Conservation (phyloP, 2,113 vertebrate genomes). For the Chlamydotis undulata region DNA sequence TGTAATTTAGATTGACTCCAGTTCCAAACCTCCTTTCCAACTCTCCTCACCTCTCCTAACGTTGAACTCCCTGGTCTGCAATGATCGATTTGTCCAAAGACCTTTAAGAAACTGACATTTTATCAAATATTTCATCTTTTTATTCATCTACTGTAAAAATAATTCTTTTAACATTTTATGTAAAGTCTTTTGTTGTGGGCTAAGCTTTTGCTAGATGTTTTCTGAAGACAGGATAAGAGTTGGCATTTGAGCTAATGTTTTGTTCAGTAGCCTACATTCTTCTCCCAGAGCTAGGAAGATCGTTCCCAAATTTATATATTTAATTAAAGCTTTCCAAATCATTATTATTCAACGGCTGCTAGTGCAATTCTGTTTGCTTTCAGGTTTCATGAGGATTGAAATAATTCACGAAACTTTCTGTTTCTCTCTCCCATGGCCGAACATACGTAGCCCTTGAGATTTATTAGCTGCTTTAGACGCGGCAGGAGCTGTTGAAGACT, state of each 20-base stretch:
- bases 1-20: background rate
- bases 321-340: background rate
- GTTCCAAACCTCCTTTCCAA: background rate
- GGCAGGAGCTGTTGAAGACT: background rate
- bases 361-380: background rate
- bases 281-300: background rate
- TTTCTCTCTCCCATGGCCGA: background rate
- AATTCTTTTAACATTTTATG: slow-evolving; percentile 11
- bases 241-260: background rate
- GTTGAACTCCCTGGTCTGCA: background rate
- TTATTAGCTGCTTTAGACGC: background rate
- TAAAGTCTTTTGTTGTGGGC: background rate
- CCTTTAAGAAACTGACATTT: slow-evolving; percentile 11
- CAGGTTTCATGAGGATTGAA: background rate
- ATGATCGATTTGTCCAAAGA: background rate
- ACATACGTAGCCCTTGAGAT: rapidly evolving
- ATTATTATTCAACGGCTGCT: background rate
- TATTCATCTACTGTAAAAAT: background rate
- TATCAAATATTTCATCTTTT: background rate
- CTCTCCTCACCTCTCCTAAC: background rate
- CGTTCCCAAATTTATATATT: background rate
- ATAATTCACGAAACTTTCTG: rapidly evolving
- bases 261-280: background rate
- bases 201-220: background rate
- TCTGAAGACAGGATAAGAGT: background rate